Percentiles rank a stretch among this genome's conserved stretches.
Conservation (phyloP, 1,140 invertebrate species). For the Diorhabda sublineata region DNA sequence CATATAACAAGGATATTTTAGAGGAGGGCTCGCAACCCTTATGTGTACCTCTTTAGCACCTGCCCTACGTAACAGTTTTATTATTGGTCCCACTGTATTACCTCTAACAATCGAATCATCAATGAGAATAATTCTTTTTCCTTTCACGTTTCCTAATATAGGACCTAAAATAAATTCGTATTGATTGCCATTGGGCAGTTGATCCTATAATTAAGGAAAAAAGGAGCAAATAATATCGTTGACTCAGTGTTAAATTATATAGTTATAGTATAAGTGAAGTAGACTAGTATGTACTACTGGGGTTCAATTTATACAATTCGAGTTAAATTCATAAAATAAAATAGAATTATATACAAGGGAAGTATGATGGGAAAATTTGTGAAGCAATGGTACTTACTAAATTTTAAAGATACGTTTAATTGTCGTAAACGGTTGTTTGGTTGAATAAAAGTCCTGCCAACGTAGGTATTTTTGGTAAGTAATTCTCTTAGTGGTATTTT, state of each 20-base stretch:
- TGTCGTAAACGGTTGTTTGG: conserved; percentile 85
- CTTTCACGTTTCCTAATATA: conserved; percentile 82
- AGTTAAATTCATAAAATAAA: conserved; percentile 7
- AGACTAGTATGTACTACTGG: too few relatives aligned
- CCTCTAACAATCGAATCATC: conserved; percentile 97
- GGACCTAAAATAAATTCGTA: conserved; percentile 57
- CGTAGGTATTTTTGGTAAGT: conserved; percentile 93
- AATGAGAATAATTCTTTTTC: conserved; percentile 83
- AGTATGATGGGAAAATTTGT: not conserved
- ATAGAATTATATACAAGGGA: not conserved
- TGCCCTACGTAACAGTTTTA: conserved; percentile 84
- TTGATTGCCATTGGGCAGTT: not conserved
- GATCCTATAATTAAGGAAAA: not conserved
- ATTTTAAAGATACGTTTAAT: conserved; percentile 93
- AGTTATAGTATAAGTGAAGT: too few relatives aligned
- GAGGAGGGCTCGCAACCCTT: conserved; percentile 90
- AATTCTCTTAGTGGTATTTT: conserved; percentile 90
- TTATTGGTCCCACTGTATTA: conserved; percentile 96
- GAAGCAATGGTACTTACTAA: conserved; percentile 49
- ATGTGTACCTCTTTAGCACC: conserved; percentile 95
- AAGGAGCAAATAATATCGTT: not conserved
- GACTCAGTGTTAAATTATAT: too few relatives aligned
- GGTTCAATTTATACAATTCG: too few relatives aligned
- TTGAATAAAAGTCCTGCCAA: conserved; percentile 96
- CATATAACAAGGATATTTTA: conserved; percentile 97